These are phyloP conservation scores for Callithrix jacchus DNA, from an alignment of 2,113 vertebrate species.

Conservation along the genomic window DNA sequence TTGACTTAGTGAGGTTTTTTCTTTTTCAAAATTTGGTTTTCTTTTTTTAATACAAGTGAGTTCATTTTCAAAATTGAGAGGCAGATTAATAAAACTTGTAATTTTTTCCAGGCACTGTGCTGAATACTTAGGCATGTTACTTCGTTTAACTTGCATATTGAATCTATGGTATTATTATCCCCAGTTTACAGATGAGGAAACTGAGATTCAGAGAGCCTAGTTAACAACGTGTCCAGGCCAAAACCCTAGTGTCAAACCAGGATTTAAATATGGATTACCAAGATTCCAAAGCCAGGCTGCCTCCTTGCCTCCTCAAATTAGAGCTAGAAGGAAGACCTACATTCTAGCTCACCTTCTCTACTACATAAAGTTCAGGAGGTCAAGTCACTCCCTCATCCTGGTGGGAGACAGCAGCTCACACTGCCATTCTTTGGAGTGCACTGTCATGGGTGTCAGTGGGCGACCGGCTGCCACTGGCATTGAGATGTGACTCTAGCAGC, in stretches of 20 bases:
- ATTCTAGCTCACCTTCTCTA: background rate
- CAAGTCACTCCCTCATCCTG: background rate
- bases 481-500: background rate
- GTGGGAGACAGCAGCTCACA: background rate
- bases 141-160: background rate
- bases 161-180: background rate
- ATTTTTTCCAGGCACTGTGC: background rate
- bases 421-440: background rate
- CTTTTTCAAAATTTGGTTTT: constrained; percentile 17
- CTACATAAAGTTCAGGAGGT: background rate
- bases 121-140: background rate
- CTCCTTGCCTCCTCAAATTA: background rate
- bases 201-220: background rate
- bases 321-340: background rate
- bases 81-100: background rate
- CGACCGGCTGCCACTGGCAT: background rate
- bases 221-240: background rate
- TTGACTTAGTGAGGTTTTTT: background rate
- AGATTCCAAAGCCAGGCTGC: background rate
- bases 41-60: background rate
- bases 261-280: background rate
- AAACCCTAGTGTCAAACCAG: background rate
- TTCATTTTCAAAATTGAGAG: background rate
- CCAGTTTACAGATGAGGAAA: background rate
- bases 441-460: background rate